Base-by-base conservation (phyloP, 35 echinoderm and acorn worm genomes). In the Stichopus chloronotus region DNA sequence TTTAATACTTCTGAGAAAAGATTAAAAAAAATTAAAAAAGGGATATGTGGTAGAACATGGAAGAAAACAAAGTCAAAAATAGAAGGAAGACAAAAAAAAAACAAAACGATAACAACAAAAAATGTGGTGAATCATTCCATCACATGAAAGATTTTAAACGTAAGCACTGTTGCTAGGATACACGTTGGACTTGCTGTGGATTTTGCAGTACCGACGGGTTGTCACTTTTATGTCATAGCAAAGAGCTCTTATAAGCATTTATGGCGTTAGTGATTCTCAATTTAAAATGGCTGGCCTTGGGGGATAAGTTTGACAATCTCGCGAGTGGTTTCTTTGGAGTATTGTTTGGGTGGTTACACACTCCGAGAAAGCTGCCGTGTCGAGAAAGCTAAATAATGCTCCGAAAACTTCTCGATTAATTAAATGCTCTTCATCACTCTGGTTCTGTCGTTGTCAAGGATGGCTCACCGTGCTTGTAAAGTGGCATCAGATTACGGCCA, bases 401-500 rank as follows among this genome's bases (percentile, higher is more conserved):
- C 17, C 69, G 17, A 74, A 43, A n/a, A 19, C 69, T 74, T 74
- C 30, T 16, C 69, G 69, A 74, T 74, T 74, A 74, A 74, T 74
- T 74, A 74, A 74, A 74, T 74, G 69, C 22, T 74, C 69, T 20
- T 74, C 69, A 74, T 74, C 6, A 5, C 22, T 16, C 6, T 5
- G 11, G 69, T 74, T 74, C 69, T 74, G 61, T 4, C 19, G 7
- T n/a, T 7, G 69, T 74, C 69, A 74, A 74, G 69, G 69, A 74
- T n/a, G 69, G 69, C 22, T 74, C 69, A n/a, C 17, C 30, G 30
- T 20, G 69, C 69, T 74, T 74, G 69, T 74, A 74, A 74, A 74
- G 69, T 74, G 69, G 69, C 69, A 74, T 74, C 69, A n/a, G 69
- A 74, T 74, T 74, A 74, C 69, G 22, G 69, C 17, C 7, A 74